These are phyloP conservation scores for Microchrysa polita DNA, from an alignment of 2,888 invertebrate genomes.

Conservation along the genomic window DNA sequence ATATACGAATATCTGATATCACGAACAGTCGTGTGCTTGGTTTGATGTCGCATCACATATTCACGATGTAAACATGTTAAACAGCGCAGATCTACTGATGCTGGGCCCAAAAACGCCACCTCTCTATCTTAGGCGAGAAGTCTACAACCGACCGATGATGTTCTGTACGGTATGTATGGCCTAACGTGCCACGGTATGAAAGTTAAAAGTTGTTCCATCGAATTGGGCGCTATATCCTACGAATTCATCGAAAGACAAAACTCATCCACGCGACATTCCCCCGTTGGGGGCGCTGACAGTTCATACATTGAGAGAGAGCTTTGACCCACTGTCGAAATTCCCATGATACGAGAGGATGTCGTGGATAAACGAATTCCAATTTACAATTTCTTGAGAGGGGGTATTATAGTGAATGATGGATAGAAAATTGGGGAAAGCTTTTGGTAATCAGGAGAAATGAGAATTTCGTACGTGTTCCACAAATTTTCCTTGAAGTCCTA, in stretches of 20 bases:
- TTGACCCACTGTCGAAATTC: slow-evolving; percentile 1
- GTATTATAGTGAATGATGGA: too few species aligned
- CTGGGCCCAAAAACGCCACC: slow-evolving; percentile 39
- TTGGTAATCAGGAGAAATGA: too few species aligned
- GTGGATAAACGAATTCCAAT: too few species aligned
- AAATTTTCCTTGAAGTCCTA: too few species aligned
- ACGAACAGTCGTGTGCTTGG: not conserved
- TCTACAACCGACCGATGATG: too few species aligned
- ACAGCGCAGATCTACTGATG: slow-evolving; percentile 47
- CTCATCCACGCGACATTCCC: not conserved
- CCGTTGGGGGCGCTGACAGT: not conserved
- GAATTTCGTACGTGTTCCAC: too few species aligned
- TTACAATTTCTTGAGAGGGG: too few species aligned
- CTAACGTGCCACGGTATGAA: slow-evolving; percentile 39
- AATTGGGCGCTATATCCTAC: slow-evolving; percentile 13
- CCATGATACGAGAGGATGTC: too few species aligned
- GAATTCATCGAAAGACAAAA: not conserved
- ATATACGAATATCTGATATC: slow-evolving; percentile 8
- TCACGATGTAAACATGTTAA: slow-evolving; percentile 49
- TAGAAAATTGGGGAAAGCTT: too few species aligned
- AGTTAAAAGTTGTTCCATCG: slow-evolving; percentile 19
- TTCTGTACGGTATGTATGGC: too few species aligned
- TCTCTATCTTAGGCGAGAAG: slow-evolving; percentile 2
- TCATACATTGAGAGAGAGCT: not conserved
- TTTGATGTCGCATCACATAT: slow-evolving; percentile 35